Evolutionary conservation across 1,140 invertebrate species (phyloP).

Genomic region (Tetramorium alpestre): DNA sequence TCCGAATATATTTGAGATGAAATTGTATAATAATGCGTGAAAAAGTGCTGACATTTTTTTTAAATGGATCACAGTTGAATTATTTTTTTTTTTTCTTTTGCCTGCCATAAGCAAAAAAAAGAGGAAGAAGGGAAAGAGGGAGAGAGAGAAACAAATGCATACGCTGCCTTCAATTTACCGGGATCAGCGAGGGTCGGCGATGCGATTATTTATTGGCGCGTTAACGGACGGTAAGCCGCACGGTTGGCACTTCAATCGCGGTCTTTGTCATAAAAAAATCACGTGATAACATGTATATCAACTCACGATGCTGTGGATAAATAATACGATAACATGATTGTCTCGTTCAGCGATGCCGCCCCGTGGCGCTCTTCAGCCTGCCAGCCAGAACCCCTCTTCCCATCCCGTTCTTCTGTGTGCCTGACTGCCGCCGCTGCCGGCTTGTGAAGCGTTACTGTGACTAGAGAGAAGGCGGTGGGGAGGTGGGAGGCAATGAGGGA

Average conservation of each 20-base stretch:
- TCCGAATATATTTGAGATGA: neutral
- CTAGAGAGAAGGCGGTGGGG: constrained; percentile 17
- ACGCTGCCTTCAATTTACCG: constrained; percentile 28
- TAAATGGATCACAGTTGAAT: neutral
- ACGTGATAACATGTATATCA: constrained; percentile 59
- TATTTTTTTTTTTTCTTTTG: neutral
- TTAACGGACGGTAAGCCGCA: constrained; percentile 49
- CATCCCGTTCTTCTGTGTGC: constrained; percentile 62
- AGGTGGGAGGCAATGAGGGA: neutral
- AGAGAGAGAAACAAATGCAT: constrained; percentile 4
- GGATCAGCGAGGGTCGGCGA: constrained; percentile 40
- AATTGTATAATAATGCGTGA: neutral
- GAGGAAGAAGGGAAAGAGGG: neutral
- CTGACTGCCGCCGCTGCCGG: constrained; percentile 33
- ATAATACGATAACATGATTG: constrained; percentile 80
- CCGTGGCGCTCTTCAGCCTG: constrained; percentile 56
- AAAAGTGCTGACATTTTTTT: neutral
- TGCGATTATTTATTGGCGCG: constrained; percentile 53
- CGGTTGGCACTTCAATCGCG: constrained; percentile 47
- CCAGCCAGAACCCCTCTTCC: constrained; percentile 51
- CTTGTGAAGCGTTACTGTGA: constrained; percentile 55
- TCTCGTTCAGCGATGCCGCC: constrained; percentile 73
- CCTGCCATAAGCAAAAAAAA: neutral
- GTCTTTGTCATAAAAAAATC: constrained; percentile 61
- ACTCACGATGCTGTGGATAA: constrained; percentile 67